Evolutionary conservation across 2,797 vertebrate species (phyloP).

Genomic region (Smutsia temminckii): DNA sequence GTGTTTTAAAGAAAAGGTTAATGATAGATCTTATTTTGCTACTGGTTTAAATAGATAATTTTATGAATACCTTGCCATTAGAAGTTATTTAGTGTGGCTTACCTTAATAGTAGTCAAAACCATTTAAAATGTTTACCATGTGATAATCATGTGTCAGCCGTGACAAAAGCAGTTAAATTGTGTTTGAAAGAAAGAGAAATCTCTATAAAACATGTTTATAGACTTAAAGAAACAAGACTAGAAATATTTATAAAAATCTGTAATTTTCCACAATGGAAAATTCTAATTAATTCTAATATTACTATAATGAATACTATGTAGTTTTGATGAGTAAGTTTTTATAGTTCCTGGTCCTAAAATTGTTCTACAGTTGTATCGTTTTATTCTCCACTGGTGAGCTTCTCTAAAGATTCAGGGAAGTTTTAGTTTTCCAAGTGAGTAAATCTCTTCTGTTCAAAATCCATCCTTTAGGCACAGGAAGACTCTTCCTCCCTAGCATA

Average conservation of each 20-base stretch:
- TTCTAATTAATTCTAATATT: background rate
- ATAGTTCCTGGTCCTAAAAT: background rate
- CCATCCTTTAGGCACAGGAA: background rate
- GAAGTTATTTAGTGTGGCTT: background rate
- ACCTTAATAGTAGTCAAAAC: slow-evolving; percentile 32
- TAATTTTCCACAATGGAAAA: background rate
- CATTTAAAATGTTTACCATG: slow-evolving; percentile 14
- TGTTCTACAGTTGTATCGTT: background rate
- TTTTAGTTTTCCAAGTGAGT: background rate
- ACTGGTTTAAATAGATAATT: background rate
- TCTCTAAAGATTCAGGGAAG: background rate
- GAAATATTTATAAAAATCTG: slow-evolving; percentile 7
- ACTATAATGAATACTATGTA: background rate
- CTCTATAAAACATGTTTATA: background rate
- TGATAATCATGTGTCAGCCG: background rate
- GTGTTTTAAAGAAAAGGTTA: background rate
- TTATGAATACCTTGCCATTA: background rate
- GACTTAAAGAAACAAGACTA: background rate
- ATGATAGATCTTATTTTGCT: background rate
- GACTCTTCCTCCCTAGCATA: background rate
- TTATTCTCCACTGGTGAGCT: background rate
- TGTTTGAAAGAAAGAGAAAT: slow-evolving; percentile 11
- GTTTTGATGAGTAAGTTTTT: slow-evolving; percentile 5
- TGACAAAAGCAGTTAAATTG: slow-evolving; percentile 16
- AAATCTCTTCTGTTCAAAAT: background rate